A percentile compares a stretch with the other conserved stretches of the same genome.
phyloP scores from a whole-genome alignment of 2,113 vertebrate species.

The Apaloderma vittatum region DNA sequence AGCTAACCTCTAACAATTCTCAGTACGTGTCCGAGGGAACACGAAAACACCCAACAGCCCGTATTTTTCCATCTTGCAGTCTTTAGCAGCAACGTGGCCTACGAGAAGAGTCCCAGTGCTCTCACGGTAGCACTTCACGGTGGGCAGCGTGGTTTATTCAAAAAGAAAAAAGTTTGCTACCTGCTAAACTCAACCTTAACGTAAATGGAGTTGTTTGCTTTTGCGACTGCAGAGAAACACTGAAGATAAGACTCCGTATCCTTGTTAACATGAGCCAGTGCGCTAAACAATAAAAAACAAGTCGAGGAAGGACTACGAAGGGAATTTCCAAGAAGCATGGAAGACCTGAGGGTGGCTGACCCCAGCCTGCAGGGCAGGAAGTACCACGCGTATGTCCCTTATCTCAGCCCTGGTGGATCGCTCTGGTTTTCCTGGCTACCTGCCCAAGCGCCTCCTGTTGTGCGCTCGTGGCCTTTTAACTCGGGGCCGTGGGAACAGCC shows the following conservation, averaged over 20 bases:
- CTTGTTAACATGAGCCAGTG: neutral
- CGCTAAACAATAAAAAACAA: neutral
- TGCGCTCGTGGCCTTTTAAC: neutral
- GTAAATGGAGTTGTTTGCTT: neutral
- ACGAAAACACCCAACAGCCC: neutral
- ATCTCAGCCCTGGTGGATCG: neutral
- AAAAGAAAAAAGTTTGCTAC: neutral
- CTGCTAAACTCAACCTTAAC: neutral
- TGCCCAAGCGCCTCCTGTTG: neutral
- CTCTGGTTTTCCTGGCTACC: neutral
- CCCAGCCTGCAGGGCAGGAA: neutral
- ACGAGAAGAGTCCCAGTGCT: neutral
- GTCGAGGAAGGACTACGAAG: neutral
- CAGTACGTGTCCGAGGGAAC: neutral
- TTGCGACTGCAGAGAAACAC: neutral
- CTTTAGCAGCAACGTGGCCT: neutral
- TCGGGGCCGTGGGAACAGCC: neutral
- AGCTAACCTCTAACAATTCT: neutral
- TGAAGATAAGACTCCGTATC: neutral
- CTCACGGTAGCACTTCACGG: neutral
- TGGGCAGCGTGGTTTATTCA: neutral
- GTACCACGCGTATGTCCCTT: accelerated
- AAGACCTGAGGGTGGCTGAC: neutral
- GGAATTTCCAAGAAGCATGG: neutral
- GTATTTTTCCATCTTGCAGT: neutral